A percentile compares a stretch with the other conserved stretches of the same genome.
phyloP scores from a whole-genome alignment of 2,113 vertebrate genomes.

The Arenaria interpres region DNA sequence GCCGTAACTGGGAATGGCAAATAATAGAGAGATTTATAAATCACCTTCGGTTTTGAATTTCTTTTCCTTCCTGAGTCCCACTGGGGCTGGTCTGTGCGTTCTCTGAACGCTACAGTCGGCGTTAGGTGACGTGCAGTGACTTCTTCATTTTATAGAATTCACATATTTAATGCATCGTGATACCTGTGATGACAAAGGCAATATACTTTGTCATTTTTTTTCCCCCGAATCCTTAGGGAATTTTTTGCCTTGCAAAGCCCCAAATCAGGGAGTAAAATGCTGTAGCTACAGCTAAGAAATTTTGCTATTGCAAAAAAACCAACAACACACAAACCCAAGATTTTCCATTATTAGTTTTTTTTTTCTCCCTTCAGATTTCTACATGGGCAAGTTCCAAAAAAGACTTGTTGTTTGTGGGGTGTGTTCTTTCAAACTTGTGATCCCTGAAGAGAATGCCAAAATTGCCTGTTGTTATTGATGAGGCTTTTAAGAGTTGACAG shows the following conservation, averaged over 20 bases:
- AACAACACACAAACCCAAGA: too few species aligned
- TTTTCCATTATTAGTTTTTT: neutral
- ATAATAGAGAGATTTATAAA: rapidly evolving
- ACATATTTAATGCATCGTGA: too few species aligned
- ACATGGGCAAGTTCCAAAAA: neutral
- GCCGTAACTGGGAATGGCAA: neutral
- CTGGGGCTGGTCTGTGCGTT: neutral
- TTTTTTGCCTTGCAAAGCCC: neutral
- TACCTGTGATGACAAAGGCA: neutral
- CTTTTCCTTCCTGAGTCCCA: neutral
- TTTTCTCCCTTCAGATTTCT: neutral
- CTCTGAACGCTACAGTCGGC: neutral
- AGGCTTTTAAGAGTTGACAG: neutral
- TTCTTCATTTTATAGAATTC: neutral
- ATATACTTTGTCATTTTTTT: neutral
- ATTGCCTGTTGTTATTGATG: neutral
- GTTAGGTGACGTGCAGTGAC: neutral
- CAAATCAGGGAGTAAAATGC: neutral
- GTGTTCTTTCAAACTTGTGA: neutral
- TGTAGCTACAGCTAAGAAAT: neutral
- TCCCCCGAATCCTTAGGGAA: neutral
- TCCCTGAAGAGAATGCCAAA: neutral
- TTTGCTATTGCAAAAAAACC: neutral
- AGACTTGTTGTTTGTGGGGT: neutral
- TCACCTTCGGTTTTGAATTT: neutral